These are phyloP conservation scores for Pygathrix nemaeus DNA, from an alignment of 2,113 vertebrate species.

Conservation along the genomic window DNA sequence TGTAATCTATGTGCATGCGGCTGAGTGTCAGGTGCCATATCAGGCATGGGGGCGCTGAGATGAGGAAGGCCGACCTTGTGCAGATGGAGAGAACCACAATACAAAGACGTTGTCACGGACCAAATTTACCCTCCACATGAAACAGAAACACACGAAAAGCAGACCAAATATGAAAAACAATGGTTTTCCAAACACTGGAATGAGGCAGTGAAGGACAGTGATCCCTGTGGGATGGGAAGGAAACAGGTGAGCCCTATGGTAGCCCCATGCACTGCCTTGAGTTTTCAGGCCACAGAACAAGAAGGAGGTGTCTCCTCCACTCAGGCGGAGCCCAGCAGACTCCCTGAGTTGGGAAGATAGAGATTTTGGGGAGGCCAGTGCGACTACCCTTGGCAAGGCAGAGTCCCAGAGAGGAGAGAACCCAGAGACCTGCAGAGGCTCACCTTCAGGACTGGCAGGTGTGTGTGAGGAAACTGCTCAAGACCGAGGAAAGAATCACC, in stretches of 20 bases:
- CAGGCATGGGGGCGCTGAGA: rapidly evolving
- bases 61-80: rapidly evolving
- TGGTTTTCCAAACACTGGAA: rapidly evolving
- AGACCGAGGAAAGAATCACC: not conserved
- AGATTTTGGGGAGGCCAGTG: not conserved
- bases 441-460: rapidly evolving
- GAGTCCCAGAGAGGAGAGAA: not conserved
- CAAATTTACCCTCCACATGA: too few relatives aligned
- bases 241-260: rapidly evolving
- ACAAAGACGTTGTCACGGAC: not conserved
- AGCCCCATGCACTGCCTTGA: rapidly evolving
- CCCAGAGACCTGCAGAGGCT: too few relatives aligned
- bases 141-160: not conserved
- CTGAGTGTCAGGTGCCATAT: rapidly evolving
- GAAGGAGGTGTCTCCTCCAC: too few relatives aligned
- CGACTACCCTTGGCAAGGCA: rapidly evolving
- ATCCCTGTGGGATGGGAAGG: not conserved
- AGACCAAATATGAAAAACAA: rapidly evolving
- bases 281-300: not conserved
- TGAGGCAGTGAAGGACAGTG: rapidly evolving
- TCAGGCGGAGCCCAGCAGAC: not conserved
- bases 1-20: rapidly evolving
- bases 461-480: not conserved
- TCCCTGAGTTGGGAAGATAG: not conserved
- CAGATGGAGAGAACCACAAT: rapidly evolving